phyloP scores from a whole-genome alignment of 2,888 invertebrate genomes.

The Globia sparganii region DNA sequence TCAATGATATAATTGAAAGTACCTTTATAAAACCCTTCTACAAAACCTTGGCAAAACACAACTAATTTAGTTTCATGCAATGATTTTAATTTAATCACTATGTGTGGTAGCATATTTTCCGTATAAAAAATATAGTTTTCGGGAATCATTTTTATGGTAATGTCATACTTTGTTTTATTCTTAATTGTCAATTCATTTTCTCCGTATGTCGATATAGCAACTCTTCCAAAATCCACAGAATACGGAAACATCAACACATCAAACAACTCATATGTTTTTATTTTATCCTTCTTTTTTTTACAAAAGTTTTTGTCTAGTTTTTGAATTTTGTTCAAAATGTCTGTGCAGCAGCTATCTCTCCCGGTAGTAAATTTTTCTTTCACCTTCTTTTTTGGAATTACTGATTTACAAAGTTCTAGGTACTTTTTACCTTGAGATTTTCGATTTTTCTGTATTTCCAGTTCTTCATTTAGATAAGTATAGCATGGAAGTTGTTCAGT shows the following conservation, averaged over 20 bases:
- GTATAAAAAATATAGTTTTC: slow-evolving; percentile 78
- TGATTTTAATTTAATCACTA: slow-evolving; percentile 75
- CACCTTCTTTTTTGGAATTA: slow-evolving; percentile 64
- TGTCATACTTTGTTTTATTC: slow-evolving; percentile 79
- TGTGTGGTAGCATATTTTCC: slow-evolving; percentile 69
- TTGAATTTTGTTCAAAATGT: slow-evolving; percentile 50
- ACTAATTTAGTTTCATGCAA: slow-evolving; percentile 69
- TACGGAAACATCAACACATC: slow-evolving; percentile 77
- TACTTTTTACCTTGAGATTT: slow-evolving; percentile 72
- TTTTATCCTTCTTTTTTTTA: slow-evolving; percentile 64
- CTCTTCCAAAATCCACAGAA: slow-evolving; percentile 81
- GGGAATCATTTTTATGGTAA: slow-evolving; percentile 73
- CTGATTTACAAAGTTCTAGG: slow-evolving; percentile 73
- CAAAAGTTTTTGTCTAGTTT: slow-evolving; percentile 73
- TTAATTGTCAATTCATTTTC: slow-evolving; percentile 75
- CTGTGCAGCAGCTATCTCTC: slow-evolving; percentile 72
- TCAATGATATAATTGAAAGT: slow-evolving; percentile 81
- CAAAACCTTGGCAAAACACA: slow-evolving; percentile 76
- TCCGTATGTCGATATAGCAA: slow-evolving; percentile 79
- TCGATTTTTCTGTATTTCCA: slow-evolving; percentile 46
- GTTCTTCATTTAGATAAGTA: slow-evolving; percentile 75
- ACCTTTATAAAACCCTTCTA: slow-evolving; percentile 75
- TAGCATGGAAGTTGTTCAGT: slow-evolving; percentile 75
- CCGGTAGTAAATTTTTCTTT: slow-evolving; percentile 71
- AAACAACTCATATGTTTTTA: slow-evolving; percentile 77